Evolutionary conservation across 2,797 vertebrate genomes (phyloP), one percentile per base, ranked within the genome.

Genomic region (Sebastolobus altivelis): DNA sequence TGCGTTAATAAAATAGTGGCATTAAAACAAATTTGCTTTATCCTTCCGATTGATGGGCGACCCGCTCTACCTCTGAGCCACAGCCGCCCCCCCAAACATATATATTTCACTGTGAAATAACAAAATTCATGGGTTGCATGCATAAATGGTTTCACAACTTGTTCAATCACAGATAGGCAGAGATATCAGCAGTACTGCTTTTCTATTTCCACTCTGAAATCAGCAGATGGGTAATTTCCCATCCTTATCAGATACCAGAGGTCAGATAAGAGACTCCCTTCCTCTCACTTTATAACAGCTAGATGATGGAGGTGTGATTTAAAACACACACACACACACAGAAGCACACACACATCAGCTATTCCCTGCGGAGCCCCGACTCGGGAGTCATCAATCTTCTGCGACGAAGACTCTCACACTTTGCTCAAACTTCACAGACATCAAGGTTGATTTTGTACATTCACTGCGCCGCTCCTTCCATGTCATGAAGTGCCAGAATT

Each of bases 221-320:
- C 43, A 25, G 54, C 59, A 33, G 18, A 74, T 20, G n/a, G 60
- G 43, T 66, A 70, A 86, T 82, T 77, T 70, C 37, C n/a, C 20
- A 4, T 46, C 43, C 22, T 27, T 75, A 80, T 66, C 49, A 55
- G 67, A 69, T 37, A 54, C 25, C 31, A 37, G 66, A 37, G 49
- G n/a, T 69, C 70, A 58, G 77, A 85, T 80, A 78, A 72, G 66
- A 77, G 65, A 54, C 70, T 75, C 58, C 18, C 60, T 8, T 20
- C 55, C 16, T 25, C 35, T 60, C 74, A 27, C 35, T 40, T 25
- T 33, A 13, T 33, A 71, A 52, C 56, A 65, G 38, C 46, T 56
- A 71, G 65, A 65, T 65, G 72, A 88, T 77, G 60, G 37, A 84
- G 76, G 75, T 56, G 73, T 58, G 82, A 85, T 85, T 82, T 71